Evolutionary conservation across 1,140 invertebrate species (phyloP).

Genomic region (Aphis craccivora): DNA sequence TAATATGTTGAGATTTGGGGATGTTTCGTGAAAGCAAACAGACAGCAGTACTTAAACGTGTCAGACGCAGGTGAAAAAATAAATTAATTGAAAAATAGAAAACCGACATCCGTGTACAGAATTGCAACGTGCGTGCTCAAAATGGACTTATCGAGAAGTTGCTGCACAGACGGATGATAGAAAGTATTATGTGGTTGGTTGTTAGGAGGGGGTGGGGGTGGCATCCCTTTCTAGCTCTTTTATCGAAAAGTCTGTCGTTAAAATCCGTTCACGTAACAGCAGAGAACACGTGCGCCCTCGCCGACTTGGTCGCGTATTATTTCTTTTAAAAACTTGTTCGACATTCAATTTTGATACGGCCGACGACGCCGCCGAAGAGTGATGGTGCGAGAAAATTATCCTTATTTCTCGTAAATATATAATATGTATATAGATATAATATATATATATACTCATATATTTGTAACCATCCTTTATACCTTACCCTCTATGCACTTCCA

Average conservation of each 20-base stretch:
- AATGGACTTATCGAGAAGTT: not conserved
- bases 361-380: not conserved
- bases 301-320: not conserved
- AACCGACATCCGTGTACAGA: not conserved
- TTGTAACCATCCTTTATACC: not conserved
- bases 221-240: not conserved
- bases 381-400: not conserved
- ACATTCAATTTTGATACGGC: slow-evolving; percentile 33
- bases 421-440: not conserved
- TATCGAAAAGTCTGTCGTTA: not conserved
- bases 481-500: not conserved
- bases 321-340: slow-evolving; percentile 44
- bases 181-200: not conserved
- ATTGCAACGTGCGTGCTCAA: not conserved
- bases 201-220: not conserved
- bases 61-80: not conserved
- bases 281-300: not conserved
- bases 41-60: too few species aligned
- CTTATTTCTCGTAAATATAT: not conserved
- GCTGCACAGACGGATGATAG: not conserved
- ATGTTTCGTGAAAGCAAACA: too few species aligned
- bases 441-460: not conserved
- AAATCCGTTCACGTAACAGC: slow-evolving; percentile 11
- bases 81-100: not conserved
- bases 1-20: too few species aligned